A percentile compares a stretch with the other conserved stretches of the same genome.
Evolutionary conservation across 2,797 vertebrate species (phyloP).

Genomic region (Rhinella marina): DNA sequence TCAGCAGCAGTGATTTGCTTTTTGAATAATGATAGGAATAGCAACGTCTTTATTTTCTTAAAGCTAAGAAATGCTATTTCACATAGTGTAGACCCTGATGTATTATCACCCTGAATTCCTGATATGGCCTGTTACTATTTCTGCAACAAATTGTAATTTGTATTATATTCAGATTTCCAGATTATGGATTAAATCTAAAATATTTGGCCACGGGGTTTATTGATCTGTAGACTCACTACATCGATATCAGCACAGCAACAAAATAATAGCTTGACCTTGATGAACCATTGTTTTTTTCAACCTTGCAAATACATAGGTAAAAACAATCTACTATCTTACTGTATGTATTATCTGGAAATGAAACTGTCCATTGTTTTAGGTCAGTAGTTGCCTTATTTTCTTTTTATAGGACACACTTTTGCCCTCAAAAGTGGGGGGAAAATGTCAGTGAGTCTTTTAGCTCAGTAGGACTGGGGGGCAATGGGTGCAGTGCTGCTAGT

Average conservation of each 20-base stretch:
- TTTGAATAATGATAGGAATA: conserved; percentile 62
- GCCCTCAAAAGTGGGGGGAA: too few species aligned
- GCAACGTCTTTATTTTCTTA: conserved; percentile 61
- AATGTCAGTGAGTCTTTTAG: too few species aligned
- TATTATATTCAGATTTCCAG: conserved; percentile 22
- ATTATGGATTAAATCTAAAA: neutral
- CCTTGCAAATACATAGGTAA: neutral
- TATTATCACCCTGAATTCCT: conserved; percentile 37
- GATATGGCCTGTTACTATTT: conserved; percentile 25
- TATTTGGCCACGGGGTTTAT: neutral
- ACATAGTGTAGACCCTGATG: conserved; percentile 47
- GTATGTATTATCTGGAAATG: neutral
- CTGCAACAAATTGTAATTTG: conserved; percentile 13
- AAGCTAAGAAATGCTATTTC: conserved; percentile 53
- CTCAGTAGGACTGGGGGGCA: too few species aligned
- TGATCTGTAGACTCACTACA: conserved; percentile 8
- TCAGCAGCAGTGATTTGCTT: conserved; percentile 61
- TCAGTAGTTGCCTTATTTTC: too few species aligned
- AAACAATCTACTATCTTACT: too few species aligned
- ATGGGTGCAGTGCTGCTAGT: too few species aligned
- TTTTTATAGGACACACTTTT: too few species aligned
- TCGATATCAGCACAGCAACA: conserved; percentile 8
- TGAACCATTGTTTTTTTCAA: neutral
- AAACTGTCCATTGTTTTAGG: neutral
- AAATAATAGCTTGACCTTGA: conserved; percentile 17